phyloP scores from a whole-genome alignment of 2,888 invertebrate species.

The Drosophila antonietae region DNA sequence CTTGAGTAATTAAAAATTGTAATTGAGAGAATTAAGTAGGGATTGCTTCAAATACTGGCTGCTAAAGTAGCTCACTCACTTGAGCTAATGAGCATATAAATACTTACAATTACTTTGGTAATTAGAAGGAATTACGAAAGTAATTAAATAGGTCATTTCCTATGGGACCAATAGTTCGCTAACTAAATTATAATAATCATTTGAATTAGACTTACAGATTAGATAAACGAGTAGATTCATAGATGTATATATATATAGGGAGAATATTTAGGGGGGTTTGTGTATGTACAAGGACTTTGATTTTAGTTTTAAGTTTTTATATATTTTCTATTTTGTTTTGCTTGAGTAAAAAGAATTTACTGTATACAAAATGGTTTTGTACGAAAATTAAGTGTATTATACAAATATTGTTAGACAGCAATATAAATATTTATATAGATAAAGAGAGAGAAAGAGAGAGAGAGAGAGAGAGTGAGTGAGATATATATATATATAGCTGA shows the following conservation, averaged over 20 bases:
- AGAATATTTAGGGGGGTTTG: constrained; percentile 21
- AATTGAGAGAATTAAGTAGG: neutral
- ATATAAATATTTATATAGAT: constrained; percentile 27
- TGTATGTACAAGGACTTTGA: constrained; percentile 46
- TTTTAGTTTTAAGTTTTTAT: constrained; percentile 23
- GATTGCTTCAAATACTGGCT: neutral
- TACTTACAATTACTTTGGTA: constrained; percentile 13
- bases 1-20: neutral
- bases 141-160: constrained; percentile 9
- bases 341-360: constrained; percentile 17
- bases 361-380: constrained; percentile 30
- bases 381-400: constrained; percentile 64
- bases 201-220: constrained; percentile 11
- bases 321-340: neutral
- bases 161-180: neutral
- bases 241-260: constrained; percentile 17
- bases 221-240: constrained; percentile 51
- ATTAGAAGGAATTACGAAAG: constrained; percentile 13
- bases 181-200: neutral
- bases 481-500: constrained; percentile 43
- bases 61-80: neutral
- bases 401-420: constrained; percentile 53
- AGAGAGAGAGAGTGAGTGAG: constrained; percentile 33
- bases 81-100: constrained; percentile 2
- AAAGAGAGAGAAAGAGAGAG: constrained; percentile 27